Conservation (phyloP, 2,888 invertebrate species). For the Heteromurus nitidus region DNA sequence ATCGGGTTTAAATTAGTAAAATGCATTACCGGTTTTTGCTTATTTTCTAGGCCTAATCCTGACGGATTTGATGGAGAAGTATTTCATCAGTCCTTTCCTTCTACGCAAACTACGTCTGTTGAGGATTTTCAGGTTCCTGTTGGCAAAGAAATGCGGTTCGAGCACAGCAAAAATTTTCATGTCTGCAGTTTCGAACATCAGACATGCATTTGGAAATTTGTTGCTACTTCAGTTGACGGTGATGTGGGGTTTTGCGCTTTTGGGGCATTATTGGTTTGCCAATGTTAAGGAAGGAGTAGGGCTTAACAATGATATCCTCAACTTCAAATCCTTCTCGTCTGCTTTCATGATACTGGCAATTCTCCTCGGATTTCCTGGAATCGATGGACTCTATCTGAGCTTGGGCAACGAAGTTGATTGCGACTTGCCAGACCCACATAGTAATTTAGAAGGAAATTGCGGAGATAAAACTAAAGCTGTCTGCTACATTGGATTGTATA, state of each 20-base stretch:
- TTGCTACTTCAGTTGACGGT: slow-evolving; percentile 46
- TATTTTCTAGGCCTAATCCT: not conserved
- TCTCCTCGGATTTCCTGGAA: slow-evolving; percentile 39
- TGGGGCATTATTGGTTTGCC: slow-evolving; percentile 44
- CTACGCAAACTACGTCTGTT: slow-evolving; percentile 47
- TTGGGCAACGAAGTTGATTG: slow-evolving; percentile 30
- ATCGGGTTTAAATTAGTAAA: too few species aligned
- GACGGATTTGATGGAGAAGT: not conserved
- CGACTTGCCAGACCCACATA: not conserved
- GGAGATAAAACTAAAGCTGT: slow-evolving; percentile 29
- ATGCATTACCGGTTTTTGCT: too few species aligned
- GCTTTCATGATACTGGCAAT: slow-evolving; percentile 35
- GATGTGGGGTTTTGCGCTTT: slow-evolving; percentile 41
- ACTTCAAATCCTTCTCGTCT: slow-evolving; percentile 28
- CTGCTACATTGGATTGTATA: slow-evolving; percentile 36
- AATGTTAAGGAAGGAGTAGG: slow-evolving; percentile 21
- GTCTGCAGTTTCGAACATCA: slow-evolving; percentile 35
- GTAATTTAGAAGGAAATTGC: slow-evolving; percentile 1
- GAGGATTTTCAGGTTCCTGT: slow-evolving; percentile 50
- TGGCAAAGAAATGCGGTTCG: slow-evolving; percentile 36
- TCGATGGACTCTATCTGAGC: slow-evolving; percentile 18
- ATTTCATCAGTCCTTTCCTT: slow-evolving; percentile 21
- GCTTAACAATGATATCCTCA: slow-evolving; percentile 2
- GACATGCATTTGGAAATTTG: slow-evolving; percentile 44
- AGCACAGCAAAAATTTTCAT: slow-evolving; percentile 29